Conservation (phyloP, 2,797 vertebrate genomes). For the Peromyscus nudipes region DNA sequence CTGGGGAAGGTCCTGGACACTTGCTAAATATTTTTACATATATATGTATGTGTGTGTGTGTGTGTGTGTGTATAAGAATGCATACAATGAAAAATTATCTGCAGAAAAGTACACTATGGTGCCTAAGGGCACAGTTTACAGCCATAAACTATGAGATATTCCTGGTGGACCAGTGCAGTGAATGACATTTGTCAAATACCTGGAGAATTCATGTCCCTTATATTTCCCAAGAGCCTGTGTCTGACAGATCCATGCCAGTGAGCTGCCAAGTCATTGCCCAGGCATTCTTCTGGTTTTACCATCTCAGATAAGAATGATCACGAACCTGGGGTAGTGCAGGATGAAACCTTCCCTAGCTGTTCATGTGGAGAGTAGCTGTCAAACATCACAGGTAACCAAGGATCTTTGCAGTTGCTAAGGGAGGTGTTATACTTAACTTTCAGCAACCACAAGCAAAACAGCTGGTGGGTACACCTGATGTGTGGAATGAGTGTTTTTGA, state of each 20-base stretch:
- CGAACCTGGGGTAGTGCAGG: background rate
- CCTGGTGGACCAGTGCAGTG: background rate
- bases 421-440: conserved; percentile 69
- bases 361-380: conserved; percentile 57
- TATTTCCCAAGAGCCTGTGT: background rate
- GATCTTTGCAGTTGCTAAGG: conserved; percentile 74
- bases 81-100: background rate
- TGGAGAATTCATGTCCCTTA: background rate
- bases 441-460: conserved; percentile 73
- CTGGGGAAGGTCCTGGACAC: background rate
- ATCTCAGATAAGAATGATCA: background rate
- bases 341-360: conserved; percentile 38
- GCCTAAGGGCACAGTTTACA: background rate
- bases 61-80: background rate
- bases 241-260: background rate
- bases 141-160: background rate
- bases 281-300: background rate
- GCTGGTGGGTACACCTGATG: conserved; percentile 63
- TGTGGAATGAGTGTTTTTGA: conserved; percentile 58
- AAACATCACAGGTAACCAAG: conserved; percentile 70
- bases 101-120: background rate
- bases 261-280: background rate
- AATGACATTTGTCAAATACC: background rate
- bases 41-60: background rate
- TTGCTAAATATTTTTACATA: too few relatives aligned